These are phyloP conservation scores for Sebastes jordani DNA, from an alignment of 2,797 vertebrate genomes.

Conservation along the genomic window DNA sequence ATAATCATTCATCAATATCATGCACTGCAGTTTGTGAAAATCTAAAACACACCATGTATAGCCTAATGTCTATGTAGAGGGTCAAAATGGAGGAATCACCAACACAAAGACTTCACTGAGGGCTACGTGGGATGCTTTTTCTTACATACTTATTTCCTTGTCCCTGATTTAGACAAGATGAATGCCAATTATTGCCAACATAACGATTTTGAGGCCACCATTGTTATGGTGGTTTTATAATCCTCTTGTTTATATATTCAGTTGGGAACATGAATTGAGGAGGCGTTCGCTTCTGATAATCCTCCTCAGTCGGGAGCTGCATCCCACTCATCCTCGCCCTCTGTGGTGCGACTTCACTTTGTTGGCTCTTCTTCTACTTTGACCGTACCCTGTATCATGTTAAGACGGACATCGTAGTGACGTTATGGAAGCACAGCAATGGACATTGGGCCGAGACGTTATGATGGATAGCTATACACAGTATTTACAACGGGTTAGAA, in stretches of 20 bases:
- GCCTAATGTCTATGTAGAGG: slow-evolving; percentile 47
- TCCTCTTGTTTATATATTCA: not conserved
- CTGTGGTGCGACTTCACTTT: slow-evolving; percentile 16
- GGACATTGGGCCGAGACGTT: slow-evolving; percentile 57
- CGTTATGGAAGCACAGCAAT: slow-evolving; percentile 73
- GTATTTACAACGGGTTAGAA: slow-evolving; percentile 76
- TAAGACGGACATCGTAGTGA: slow-evolving; percentile 49
- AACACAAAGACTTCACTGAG: slow-evolving; percentile 34
- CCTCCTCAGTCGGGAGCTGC: slow-evolving; percentile 19
- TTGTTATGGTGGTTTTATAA: not conserved
- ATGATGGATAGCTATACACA: slow-evolving; percentile 73
- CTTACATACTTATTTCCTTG: not conserved
- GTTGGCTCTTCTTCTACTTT: slow-evolving; percentile 57
- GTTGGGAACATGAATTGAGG: not conserved
- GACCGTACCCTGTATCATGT: slow-evolving; percentile 63
- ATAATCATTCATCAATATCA: slow-evolving; percentile 54
- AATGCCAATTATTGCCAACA: slow-evolving; percentile 2
- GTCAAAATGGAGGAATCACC: slow-evolving; percentile 60
- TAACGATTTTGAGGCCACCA: not conserved
- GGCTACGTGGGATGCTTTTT: slow-evolving; percentile 27
- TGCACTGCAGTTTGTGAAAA: slow-evolving; percentile 65
- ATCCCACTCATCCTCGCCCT: slow-evolving; percentile 44
- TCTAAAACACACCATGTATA: slow-evolving; percentile 56
- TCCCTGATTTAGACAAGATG: slow-evolving; percentile 4
- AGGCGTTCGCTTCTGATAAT: slow-evolving; percentile 16